Conservation (phyloP, 1,140 invertebrate species). For the Asobara japonica region DNA sequence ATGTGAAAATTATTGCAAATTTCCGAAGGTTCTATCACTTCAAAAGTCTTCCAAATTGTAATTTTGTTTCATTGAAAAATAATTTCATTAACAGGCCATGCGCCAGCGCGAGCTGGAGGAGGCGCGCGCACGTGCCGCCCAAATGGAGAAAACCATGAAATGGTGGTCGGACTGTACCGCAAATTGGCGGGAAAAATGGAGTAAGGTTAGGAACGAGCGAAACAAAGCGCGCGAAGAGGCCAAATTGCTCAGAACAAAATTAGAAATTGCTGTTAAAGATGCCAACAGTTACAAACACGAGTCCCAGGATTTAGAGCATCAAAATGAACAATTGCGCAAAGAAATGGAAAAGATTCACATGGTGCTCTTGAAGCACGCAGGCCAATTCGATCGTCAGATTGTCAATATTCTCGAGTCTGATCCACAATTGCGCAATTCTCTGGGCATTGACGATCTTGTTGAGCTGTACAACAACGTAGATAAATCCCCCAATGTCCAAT, state of each 20-base stretch:
- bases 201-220: constrained; percentile 86
- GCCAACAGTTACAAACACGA: constrained; percentile 78
- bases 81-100: constrained; percentile 65
- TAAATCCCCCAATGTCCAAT: constrained; percentile 31
- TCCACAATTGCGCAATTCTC: constrained; percentile 55
- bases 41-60: too few species aligned
- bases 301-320: constrained; percentile 80
- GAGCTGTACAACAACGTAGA: constrained; percentile 59
- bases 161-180: constrained; percentile 97
- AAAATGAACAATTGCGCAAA: constrained; percentile 84
- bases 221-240: constrained; percentile 89
- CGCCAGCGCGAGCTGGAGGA: constrained; percentile 88
- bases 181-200: constrained; percentile 96
- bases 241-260: constrained; percentile 81
- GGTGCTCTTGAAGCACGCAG: constrained; percentile 75
- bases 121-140: constrained; percentile 86
- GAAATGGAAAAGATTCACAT: constrained; percentile 81
- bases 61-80: too few species aligned
- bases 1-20: too few species aligned
- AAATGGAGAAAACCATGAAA: constrained; percentile 99
- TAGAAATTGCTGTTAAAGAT: constrained; percentile 84
- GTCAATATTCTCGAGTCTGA: constrained; percentile 60
- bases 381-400: constrained; percentile 69
- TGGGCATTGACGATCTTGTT: constrained; percentile 57
- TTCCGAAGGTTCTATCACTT: too few species aligned